Conservation (phyloP, 2,888 invertebrate species). For the Acanthosepion lycidas region DNA sequence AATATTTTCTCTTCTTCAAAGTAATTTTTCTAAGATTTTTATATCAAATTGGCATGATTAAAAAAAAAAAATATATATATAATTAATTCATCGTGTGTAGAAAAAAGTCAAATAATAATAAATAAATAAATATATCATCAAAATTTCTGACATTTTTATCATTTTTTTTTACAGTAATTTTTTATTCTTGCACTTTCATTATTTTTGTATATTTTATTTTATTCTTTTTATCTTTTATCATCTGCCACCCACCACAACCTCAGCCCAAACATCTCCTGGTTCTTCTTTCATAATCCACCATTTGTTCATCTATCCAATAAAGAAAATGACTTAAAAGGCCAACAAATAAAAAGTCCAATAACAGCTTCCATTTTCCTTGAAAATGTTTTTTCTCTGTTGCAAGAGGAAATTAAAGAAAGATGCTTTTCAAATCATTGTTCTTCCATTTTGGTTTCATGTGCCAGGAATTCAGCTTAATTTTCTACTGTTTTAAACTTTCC, state of each 20-base stretch:
- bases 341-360: neutral
- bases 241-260: no score
- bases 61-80: no score
- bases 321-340: neutral
- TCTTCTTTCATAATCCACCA: neutral
- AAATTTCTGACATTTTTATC: no score
- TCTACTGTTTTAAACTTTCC: neutral
- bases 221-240: neutral
- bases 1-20: no score
- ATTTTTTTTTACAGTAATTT: no score
- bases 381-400: neutral
- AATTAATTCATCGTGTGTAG: no score
- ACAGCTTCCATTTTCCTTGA: neutral
- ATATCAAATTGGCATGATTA: no score
- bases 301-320: neutral
- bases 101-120: no score
- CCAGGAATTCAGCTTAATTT: neutral
- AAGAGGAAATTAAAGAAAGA: neutral
- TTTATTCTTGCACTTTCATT: no score
- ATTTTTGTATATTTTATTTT: no score
- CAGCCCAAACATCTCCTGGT: neutral
- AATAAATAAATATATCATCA: no score
- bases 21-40: no score
- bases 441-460: neutral
- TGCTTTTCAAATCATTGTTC: neutral